Conservation (phyloP, 2,888 invertebrate genomes). For the Agrochola lychnidis region DNA sequence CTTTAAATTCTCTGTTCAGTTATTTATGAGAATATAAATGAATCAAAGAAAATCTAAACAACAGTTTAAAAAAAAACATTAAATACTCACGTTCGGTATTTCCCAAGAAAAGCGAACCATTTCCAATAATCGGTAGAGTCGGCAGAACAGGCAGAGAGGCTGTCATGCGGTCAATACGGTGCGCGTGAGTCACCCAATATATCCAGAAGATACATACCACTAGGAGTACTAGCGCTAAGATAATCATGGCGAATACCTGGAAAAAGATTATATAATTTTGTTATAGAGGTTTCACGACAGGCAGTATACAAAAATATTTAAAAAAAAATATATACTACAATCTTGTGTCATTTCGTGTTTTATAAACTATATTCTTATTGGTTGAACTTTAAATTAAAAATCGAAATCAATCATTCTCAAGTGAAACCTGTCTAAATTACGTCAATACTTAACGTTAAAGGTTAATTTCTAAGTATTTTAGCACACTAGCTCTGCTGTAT, state of each 20-base stretch:
- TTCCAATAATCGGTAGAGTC: slow-evolving; percentile 79
- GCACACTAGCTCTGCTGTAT: no score
- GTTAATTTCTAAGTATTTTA: no score
- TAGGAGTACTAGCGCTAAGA: slow-evolving; percentile 68
- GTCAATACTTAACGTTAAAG: no score
- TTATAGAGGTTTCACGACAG: background rate
- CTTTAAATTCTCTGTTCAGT: background rate
- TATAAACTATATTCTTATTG: no score
- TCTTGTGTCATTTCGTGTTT: no score
- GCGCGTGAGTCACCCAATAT: slow-evolving; percentile 70
- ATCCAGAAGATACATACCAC: slow-evolving; percentile 71
- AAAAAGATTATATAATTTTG: slow-evolving; percentile 21
- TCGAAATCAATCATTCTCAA: no score
- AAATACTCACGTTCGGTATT: slow-evolving; percentile 78
- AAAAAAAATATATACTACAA: background rate
- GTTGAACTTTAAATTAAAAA: no score
- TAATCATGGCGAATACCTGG: slow-evolving; percentile 73
- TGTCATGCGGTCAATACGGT: slow-evolving; percentile 76
- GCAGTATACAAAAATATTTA: background rate
- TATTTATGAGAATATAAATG: background rate
- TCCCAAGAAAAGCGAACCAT: slow-evolving; percentile 81
- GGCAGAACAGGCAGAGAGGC: slow-evolving; percentile 75
- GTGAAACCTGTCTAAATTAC: no score
- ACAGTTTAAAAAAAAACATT: background rate
- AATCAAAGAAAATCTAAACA: no score